phyloP scores from a whole-genome alignment of 2,113 vertebrate species.

The Eulacestoma nigropectus region DNA sequence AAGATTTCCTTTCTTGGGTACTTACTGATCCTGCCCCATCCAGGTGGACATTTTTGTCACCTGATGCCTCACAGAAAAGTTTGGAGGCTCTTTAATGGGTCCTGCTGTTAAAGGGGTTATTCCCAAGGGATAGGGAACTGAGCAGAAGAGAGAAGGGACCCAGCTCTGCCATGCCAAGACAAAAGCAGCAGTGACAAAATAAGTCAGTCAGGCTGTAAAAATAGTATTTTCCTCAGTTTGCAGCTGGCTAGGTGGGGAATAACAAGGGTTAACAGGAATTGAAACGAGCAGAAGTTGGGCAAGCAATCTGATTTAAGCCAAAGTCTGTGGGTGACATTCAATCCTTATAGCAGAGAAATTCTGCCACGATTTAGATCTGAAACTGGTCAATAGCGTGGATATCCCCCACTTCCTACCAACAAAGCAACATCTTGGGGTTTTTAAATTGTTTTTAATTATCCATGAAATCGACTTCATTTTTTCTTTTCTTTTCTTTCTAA shows the following conservation, averaged over 20 bases:
- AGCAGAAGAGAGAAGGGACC: background rate
- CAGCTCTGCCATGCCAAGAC: rapidly evolving
- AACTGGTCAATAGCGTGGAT: background rate
- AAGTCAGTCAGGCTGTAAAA: background rate
- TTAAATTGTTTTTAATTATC: background rate
- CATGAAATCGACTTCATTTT: background rate
- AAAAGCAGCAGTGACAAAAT: background rate
- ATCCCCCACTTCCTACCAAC: background rate
- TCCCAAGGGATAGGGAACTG: background rate
- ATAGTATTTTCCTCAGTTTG: background rate
- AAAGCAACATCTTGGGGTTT: background rate
- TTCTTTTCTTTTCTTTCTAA: no score
- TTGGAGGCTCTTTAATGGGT: background rate
- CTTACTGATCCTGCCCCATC: background rate
- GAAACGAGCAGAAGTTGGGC: background rate
- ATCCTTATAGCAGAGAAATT: background rate
- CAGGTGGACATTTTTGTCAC: background rate
- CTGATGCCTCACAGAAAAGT: background rate
- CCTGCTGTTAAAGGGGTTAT: background rate
- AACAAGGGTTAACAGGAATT: background rate
- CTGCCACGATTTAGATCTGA: background rate
- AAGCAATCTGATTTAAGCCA: background rate
- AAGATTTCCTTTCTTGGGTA: background rate
- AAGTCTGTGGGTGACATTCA: background rate
- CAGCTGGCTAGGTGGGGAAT: background rate